These are phyloP conservation scores for Anodontia alba DNA, from an alignment of 2,888 invertebrate species.

Conservation along the genomic window DNA sequence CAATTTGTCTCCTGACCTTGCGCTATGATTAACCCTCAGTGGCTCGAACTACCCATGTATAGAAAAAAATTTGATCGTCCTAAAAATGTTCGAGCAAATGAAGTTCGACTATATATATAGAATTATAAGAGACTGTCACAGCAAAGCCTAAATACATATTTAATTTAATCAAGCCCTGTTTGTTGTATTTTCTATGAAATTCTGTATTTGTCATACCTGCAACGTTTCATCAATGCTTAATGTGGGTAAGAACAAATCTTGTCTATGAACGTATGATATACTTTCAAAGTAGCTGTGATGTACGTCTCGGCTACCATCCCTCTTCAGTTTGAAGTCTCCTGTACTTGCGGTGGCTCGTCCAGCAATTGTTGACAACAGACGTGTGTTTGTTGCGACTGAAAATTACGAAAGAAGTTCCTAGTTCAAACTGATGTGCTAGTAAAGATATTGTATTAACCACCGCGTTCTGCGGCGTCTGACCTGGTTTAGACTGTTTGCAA, in stretches of 20 bases:
- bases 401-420: neutral
- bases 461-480: neutral
- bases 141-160: too few relatives aligned
- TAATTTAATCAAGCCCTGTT: too few relatives aligned
- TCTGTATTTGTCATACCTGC: constrained; percentile 48
- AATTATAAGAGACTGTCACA: too few relatives aligned
- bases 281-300: neutral
- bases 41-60: too few relatives aligned
- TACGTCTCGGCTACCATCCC: constrained; percentile 13
- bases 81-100: too few relatives aligned
- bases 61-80: too few relatives aligned
- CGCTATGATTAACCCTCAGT: too few relatives aligned
- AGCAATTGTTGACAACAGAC: constrained; percentile 45
- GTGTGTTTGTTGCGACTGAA: constrained; percentile 51
- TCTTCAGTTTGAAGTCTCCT: constrained; percentile 40
- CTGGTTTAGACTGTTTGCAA: neutral
- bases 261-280: constrained; percentile 39
- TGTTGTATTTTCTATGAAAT: too few relatives aligned
- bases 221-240: constrained; percentile 58
- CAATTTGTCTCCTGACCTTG: too few relatives aligned
- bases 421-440: neutral
- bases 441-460: too few relatives aligned
- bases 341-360: constrained; percentile 44
- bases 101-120: too few relatives aligned
- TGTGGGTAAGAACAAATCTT: constrained; percentile 48